Evolutionary conservation across 30 jellyfish, hydroid and myxozoan genomes (phyloP), one percentile per base, ranked within the genome.

Genomic region (Aurelia sp.): DNA sequence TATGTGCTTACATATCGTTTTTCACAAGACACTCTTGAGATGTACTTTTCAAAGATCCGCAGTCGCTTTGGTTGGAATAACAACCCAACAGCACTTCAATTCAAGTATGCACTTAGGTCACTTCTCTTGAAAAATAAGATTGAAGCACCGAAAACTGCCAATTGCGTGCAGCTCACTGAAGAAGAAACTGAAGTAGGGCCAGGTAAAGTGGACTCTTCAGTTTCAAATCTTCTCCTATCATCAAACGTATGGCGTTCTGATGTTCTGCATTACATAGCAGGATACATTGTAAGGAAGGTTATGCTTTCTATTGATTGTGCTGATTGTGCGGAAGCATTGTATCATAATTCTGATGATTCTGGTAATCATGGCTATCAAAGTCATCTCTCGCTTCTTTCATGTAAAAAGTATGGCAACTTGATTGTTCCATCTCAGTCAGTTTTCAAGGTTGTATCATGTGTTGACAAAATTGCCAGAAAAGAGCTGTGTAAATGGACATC

Each of bases 61-160:
- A 60, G 93, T 71, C 89, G 88, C 6, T 59, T 72, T 33, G 89
- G 89, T 35, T 84, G 89, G 88, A 71, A 67, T 58, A 67, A 67
- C 0, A 59, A 72, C 84, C 84, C 80, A 22, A 76, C 41, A 13
- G 19, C 58, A 17, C 35, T 76, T 20, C 85, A 79, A 41, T 60
- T 38, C 33, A 79, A 79, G 68, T 60, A 61, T 60, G 65, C 90
- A 24, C 19, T 79, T 5, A 27, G 90, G 40, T 18, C 68, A 21
- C 48, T 60, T 18, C 38, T 79, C 19, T 17, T 61, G 53, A 76
- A 63, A 63, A 79, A 79, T 47, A 31, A 20, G 22, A 47, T 59
- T 22, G 66, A 22, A 19, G 63, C 90, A 15, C 41, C 90, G 2
- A 60, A 20, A 33, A 60, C 24, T 24, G 90, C 84, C 24, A 79